Base-by-base conservation (phyloP, 2,888 invertebrate genomes). In the Gymnoscelis rufifasciata region DNA sequence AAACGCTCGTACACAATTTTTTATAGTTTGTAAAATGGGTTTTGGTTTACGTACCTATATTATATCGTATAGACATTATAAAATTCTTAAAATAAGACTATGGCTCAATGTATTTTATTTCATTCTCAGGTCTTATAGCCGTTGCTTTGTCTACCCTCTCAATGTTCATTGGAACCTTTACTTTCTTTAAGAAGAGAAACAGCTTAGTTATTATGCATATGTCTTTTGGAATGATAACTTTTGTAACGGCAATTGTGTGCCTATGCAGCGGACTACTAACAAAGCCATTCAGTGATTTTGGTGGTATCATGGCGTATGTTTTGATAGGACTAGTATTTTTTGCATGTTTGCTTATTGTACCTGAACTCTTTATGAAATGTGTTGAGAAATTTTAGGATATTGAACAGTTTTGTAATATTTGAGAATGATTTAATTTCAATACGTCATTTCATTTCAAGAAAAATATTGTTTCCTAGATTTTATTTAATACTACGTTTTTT, bases 191-290 rank as follows among this genome's bases (percentile, higher is more conserved):
- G 11, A 51, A 15, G n/a, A 8, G 15, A 15, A 28, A 33, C 4
- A 45, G 47, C 44, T 30, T 59, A 4, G 56, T 60, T 45, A 42
- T 64, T 2, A 2, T 60, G 0, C 78, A 80, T 44, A 46, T 68
- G 38, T 28, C 52, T 4, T 50, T 71, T 24, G 79, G 76, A n/a
- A 58, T 76, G 24, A 47, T 60, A 4, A 57, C 77, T 1, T 78
- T 77, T 44, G 12, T 70, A 2, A 12, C 60, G 48, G 71, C 78
- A 13, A 65, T 73, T 3, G 13, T 75, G 7, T 64, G 70, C 43
- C 36, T 77, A 2, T 63, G 64, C 27, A 59, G 57, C 1, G 74
- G 72, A 0, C 15, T 74, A 11, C 37, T 56, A 8, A 58, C 49
- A 7, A 7, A 51, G 0, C 43, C 54, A 0, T 79, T 78, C 42